phyloP scores from a whole-genome alignment of 2,113 vertebrate genomes.

The Macquaria australasica region DNA sequence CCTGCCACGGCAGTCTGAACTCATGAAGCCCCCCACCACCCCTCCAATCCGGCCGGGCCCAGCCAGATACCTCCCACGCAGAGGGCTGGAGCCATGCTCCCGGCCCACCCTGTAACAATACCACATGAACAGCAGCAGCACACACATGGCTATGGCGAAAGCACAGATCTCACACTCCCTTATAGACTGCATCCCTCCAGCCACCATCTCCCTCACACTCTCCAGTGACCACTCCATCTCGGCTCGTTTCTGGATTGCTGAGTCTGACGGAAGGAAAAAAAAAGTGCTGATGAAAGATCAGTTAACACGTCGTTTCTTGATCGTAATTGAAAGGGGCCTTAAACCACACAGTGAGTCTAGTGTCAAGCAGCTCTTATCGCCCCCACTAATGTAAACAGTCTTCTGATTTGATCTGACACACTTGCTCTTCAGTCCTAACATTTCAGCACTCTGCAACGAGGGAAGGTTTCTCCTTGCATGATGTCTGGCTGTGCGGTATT shows the following conservation, averaged over 20 bases:
- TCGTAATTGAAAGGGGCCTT: conserved; percentile 45
- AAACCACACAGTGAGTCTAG: conserved; percentile 50
- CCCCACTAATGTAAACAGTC: conserved; percentile 63
- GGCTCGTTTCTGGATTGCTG: conserved; percentile 66
- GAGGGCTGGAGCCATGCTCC: conserved; percentile 88
- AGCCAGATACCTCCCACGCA: conserved; percentile 75
- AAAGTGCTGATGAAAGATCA: conserved; percentile 58
- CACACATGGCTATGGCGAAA: conserved; percentile 87
- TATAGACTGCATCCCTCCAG: conserved; percentile 91
- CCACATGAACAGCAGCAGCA: conserved; percentile 94
- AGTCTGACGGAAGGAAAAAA: conserved; percentile 19
- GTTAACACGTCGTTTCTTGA: conserved; percentile 68
- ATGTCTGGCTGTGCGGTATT: conserved; percentile 63
- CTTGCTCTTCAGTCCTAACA: conserved; percentile 63
- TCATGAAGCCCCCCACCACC: conserved; percentile 78
- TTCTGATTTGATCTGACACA: conserved; percentile 71
- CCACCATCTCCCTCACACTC: conserved; percentile 91
- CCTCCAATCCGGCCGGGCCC: conserved; percentile 76
- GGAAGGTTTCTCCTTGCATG: conserved; percentile 59
- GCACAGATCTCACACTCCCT: conserved; percentile 92
- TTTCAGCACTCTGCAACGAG: conserved; percentile 71
- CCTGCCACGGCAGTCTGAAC: conserved; percentile 70
- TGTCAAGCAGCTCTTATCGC: conserved; percentile 57
- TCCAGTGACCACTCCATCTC: conserved; percentile 91
- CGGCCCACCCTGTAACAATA: conserved; percentile 98